Conservation (phyloP, 1,140 invertebrate species). For the Akabosia matsudoensis region DNA sequence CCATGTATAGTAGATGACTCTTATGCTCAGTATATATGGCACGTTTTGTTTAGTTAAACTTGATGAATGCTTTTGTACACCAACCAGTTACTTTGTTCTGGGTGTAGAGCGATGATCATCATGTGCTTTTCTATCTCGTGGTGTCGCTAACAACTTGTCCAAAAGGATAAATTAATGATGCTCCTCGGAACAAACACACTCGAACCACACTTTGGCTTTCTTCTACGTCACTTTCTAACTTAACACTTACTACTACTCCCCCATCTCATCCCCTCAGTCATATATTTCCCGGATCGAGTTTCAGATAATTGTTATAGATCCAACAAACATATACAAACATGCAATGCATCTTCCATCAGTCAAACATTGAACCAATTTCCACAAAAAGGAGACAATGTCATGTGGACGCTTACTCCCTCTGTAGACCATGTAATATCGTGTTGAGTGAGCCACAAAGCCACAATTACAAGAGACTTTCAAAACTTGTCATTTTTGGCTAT, state of each 20-base stretch:
- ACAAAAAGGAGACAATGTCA: neutral
- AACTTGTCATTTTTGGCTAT: neutral
- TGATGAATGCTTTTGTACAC: neutral
- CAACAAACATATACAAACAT: neutral
- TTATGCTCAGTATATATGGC: neutral
- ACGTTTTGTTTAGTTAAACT: neutral
- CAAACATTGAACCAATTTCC: neutral
- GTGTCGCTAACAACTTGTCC: conserved; percentile 12
- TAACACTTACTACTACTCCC: neutral
- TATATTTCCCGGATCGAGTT: neutral
- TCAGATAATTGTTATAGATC: conserved; percentile 11
- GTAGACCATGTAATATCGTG: neutral
- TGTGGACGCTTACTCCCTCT: neutral
- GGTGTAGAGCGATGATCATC: neutral
- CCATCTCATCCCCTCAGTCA: neutral
- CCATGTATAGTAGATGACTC: neutral
- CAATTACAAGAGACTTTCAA: neutral
- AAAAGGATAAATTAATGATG: conserved; percentile 19
- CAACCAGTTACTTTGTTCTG: neutral
- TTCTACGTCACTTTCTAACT: neutral
- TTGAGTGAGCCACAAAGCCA: neutral
- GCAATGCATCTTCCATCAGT: neutral
- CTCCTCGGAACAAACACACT: neutral
- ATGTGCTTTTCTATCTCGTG: neutral
- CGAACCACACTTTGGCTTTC: neutral